A percentile compares a stretch with the other conserved stretches of the same genome.
These are phyloP conservation scores for Conops quadrifasciatus DNA, from an alignment of 2,888 invertebrate species.

Conservation along the genomic window DNA sequence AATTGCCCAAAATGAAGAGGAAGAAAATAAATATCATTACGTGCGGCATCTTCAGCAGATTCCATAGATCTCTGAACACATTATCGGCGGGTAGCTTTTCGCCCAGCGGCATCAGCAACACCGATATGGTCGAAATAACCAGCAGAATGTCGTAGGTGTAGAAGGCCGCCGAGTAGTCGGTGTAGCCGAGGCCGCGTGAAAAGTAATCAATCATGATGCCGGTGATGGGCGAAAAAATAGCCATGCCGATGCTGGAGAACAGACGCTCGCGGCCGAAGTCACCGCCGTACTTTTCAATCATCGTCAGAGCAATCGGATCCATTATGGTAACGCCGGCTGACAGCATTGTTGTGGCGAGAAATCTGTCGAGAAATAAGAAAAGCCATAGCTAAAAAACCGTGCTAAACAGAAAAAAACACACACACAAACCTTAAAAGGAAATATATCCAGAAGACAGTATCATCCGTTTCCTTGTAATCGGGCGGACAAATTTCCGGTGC, in stretches of 20 bases:
- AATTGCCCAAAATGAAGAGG: constrained; percentile 82
- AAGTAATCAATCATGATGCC: constrained; percentile 78
- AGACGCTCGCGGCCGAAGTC: constrained; percentile 83
- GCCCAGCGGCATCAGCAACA: constrained; percentile 80
- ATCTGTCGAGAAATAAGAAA: constrained; percentile 62
- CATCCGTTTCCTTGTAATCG: constrained; percentile 80
- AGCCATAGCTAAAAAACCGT: not conserved
- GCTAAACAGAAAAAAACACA: not conserved
- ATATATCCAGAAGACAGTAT: constrained; percentile 83
- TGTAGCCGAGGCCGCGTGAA: constrained; percentile 72
- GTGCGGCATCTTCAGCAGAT: constrained; percentile 80
- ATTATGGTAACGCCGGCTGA: constrained; percentile 87
- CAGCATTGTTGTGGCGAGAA: constrained; percentile 82
- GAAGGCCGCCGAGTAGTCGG: constrained; percentile 89
- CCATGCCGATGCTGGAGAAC: constrained; percentile 84
- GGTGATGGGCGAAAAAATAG: constrained; percentile 81
- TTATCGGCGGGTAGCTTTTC: constrained; percentile 81
- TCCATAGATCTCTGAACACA: constrained; percentile 77
- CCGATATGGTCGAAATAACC: constrained; percentile 76
- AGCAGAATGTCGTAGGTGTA: constrained; percentile 79
- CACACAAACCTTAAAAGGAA: constrained; percentile 70
- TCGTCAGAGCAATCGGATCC: constrained; percentile 86
- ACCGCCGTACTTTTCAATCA: constrained; percentile 84
- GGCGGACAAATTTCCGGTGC: constrained; percentile 82
- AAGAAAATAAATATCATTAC: constrained; percentile 83